These are phyloP conservation scores for Pseudochaenichthys georgianus DNA, from an alignment of 2,797 vertebrate species.

Conservation along the genomic window DNA sequence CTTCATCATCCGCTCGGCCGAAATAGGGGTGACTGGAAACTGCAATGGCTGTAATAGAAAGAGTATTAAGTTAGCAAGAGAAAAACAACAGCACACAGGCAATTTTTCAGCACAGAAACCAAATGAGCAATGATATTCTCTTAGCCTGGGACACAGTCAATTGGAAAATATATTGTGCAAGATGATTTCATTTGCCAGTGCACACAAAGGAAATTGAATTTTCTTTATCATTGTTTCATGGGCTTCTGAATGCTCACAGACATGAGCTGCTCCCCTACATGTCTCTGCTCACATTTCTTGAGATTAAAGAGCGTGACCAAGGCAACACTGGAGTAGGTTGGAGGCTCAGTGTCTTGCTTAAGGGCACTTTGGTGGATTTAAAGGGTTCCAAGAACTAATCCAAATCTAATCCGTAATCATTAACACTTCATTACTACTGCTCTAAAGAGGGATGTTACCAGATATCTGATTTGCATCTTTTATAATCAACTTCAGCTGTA, in stretches of 20 bases:
- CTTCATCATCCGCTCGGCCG: constrained; percentile 90
- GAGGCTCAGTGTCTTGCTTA: constrained; percentile 22
- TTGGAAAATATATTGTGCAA: constrained; percentile 62
- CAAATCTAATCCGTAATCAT: constrained; percentile 32
- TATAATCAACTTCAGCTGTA: background rate
- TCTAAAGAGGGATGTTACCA: constrained; percentile 3
- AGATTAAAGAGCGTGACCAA: constrained; percentile 19
- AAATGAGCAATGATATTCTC: constrained; percentile 73
- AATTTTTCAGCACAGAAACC: constrained; percentile 56
- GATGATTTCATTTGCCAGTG: constrained; percentile 74
- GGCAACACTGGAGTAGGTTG: constrained; percentile 17
- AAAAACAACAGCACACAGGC: constrained; percentile 41
- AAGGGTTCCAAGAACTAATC: constrained; percentile 12
- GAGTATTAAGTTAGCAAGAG: constrained; percentile 44
- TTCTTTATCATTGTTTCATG: constrained; percentile 68
- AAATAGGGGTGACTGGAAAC: constrained; percentile 95
- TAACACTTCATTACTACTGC: background rate
- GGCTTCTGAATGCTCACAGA: constrained; percentile 60
- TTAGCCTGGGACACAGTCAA: constrained; percentile 60
- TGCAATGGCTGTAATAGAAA: constrained; percentile 88
- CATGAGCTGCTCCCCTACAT: constrained; percentile 28
- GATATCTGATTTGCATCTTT: constrained; percentile 20
- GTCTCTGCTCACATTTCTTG: constrained; percentile 44
- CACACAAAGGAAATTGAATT: constrained; percentile 74
- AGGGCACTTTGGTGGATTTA: constrained; percentile 25